These are phyloP conservation scores for Bos taurus DNA, from an alignment of 2,113 vertebrate genomes.

Conservation along the genomic window ARS-UCD2.0 NC_037349.1:57507501-57508000, in stretches of 20 bases:
- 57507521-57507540: not conserved
- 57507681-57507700: not conserved
- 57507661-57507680: not conserved
- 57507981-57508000: not conserved
- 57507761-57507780: not conserved
- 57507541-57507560: not conserved
- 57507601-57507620: not conserved
- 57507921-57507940: not conserved
- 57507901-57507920: not conserved
- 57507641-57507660: not conserved
- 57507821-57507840: not conserved
- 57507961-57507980: not conserved
- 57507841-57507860: not conserved
- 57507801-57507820: not conserved
- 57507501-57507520: not conserved
- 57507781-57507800: not conserved
- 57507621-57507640: not conserved
- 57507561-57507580: not conserved
- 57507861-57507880: not conserved
- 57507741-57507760: not conserved
- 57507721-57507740: no score
- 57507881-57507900: not conserved
- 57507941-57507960: not conserved
- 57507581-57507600: not conserved
- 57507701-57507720: not conserved